phyloP scores from a whole-genome alignment of 2,113 vertebrate genomes.

The rat (Rattus norvegicus) region DNA sequence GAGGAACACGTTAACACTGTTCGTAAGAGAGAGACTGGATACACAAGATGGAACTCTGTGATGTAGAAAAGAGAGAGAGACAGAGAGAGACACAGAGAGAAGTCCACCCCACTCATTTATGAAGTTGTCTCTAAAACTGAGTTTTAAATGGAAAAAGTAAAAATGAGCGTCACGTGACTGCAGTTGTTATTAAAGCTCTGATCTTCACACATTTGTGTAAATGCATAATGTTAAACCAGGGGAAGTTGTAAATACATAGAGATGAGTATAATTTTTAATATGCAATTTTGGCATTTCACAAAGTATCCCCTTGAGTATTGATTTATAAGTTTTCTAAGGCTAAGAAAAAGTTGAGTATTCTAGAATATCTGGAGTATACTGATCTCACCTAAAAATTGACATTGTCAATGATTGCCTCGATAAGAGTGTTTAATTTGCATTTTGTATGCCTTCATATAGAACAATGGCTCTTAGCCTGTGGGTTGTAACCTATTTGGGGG shows the following conservation, averaged over 20 bases:
- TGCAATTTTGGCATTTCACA: slow-evolving; percentile 19
- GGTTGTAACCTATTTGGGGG: neutral
- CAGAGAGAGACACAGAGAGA: too few species aligned
- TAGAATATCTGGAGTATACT: neutral
- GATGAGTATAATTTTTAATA: slow-evolving; percentile 36
- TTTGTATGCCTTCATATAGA: slow-evolving; percentile 40
- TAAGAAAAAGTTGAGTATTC: neutral
- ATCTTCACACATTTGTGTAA: neutral
- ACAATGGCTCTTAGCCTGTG: neutral
- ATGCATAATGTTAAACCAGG: neutral
- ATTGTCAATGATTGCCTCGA: neutral
- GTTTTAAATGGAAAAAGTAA: slow-evolving; percentile 1
- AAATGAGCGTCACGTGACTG: neutral
- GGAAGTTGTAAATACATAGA: neutral
- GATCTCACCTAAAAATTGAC: neutral
- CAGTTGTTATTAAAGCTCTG: neutral
- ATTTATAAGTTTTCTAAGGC: slow-evolving; percentile 42
- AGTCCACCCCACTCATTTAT: neutral
- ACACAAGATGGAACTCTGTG: neutral
- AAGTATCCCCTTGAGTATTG: slow-evolving; percentile 18
- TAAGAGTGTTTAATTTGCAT: neutral
- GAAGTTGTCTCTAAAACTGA: neutral
- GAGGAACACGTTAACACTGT: neutral
- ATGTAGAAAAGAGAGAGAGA: too few species aligned
- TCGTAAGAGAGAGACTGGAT: neutral